These are phyloP conservation scores for Merops nubicus DNA, from an alignment of 2,113 vertebrate species.

Conservation along the genomic window DNA sequence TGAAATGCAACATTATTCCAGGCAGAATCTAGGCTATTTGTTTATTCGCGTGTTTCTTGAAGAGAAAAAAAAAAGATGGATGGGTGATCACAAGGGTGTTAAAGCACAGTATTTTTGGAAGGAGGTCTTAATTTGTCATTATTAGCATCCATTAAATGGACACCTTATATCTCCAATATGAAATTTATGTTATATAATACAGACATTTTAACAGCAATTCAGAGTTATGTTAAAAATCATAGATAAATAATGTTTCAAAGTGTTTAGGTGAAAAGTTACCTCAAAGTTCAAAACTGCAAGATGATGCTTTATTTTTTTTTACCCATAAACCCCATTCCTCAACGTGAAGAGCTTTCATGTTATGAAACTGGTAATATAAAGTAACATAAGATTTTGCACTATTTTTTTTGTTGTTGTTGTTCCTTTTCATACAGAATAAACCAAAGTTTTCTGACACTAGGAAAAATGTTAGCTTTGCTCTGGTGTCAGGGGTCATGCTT, in stretches of 20 bases:
- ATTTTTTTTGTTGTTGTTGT: not conserved
- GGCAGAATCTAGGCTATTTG: not conserved
- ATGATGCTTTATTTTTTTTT: not conserved
- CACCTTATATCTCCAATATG: not conserved
- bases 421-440: not conserved
- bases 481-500: rapidly evolving
- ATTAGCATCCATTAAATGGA: not conserved
- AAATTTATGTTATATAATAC: not conserved
- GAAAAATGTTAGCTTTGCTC: not conserved
- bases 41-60: not conserved
- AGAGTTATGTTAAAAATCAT: not conserved
- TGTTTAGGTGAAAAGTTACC: not conserved
- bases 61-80: not conserved
- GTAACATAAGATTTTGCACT: not conserved
- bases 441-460: not conserved
- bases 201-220: not conserved
- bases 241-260: not conserved
- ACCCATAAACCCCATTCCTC: rapidly evolving
- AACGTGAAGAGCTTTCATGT: rapidly evolving
- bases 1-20: conserved; percentile 25
- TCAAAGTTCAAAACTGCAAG: not conserved
- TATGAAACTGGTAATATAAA: not conserved
- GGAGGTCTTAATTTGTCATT: not conserved
- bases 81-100: not conserved
- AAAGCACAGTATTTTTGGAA: not conserved